These are phyloP conservation scores for Prosopocoilus inquinatus DNA, from an alignment of 2,888 invertebrate species.

Conservation along the genomic window DNA sequence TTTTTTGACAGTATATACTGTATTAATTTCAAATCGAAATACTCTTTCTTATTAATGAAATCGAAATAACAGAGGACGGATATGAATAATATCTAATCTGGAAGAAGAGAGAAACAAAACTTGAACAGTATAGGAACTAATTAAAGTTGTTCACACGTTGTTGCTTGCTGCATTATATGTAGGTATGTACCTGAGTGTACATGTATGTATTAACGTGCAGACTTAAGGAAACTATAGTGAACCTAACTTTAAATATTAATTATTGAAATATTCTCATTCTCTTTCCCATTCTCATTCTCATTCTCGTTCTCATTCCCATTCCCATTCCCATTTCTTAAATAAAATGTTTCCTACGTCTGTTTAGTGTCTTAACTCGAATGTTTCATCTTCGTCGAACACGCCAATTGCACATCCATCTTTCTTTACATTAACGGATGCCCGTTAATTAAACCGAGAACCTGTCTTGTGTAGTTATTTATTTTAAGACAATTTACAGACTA, in stretches of 20 bases:
- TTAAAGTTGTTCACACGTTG: conserved; percentile 33
- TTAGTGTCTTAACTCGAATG: conserved; percentile 13
- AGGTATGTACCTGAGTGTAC: too few species aligned
- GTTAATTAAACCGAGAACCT: conserved; percentile 38
- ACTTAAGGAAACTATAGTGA: too few species aligned
- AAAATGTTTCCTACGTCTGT: conserved; percentile 19
- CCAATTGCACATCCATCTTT: conserved; percentile 27
- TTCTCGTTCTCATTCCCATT: too few species aligned
- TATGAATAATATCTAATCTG: neutral
- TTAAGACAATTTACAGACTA: conserved; percentile 23
- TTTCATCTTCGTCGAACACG: conserved; percentile 16
- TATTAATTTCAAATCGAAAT: too few species aligned
- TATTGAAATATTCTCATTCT: too few species aligned
- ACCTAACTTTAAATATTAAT: too few species aligned
- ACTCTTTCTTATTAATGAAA: too few species aligned
- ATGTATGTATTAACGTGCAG: neutral
- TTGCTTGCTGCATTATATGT: conserved; percentile 23
- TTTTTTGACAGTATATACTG: conserved; percentile 8
- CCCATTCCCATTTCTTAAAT: too few species aligned
- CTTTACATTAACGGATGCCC: conserved; percentile 43
- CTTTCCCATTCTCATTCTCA: too few species aligned
- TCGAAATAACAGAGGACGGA: too few species aligned
- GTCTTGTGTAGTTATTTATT: conserved; percentile 30
- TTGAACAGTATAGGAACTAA: conserved; percentile 23
- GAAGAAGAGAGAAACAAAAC: conserved; percentile 1